Conservation (phyloP, 1,140 invertebrate species). For the Hirudo medicinalis region DNA sequence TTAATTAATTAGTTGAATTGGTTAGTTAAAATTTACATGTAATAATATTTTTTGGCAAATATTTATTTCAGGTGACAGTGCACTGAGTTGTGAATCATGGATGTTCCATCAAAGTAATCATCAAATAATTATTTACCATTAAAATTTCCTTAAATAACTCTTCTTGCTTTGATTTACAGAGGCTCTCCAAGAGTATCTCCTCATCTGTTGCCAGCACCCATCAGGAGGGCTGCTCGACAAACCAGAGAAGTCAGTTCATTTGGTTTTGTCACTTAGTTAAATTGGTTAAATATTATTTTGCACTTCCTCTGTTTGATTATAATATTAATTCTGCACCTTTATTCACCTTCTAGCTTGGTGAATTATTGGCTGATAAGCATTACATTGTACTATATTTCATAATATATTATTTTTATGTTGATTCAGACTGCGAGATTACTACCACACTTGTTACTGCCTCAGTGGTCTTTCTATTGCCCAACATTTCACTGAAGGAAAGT, state of each 20-base stretch:
- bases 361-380: too few species aligned
- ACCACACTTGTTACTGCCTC: slow-evolving; percentile 90
- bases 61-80: slow-evolving; percentile 28
- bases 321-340: neutral
- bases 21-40: too few species aligned
- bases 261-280: neutral
- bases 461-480: slow-evolving; percentile 89
- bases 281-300: too few species aligned
- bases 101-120: slow-evolving; percentile 32
- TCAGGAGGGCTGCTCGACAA: slow-evolving; percentile 88
- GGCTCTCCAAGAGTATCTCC: slow-evolving; percentile 84
- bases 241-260: slow-evolving; percentile 67
- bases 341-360: neutral
- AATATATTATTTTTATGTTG: slow-evolving; percentile 30
- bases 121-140: slow-evolving; percentile 29
- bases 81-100: slow-evolving; percentile 34
- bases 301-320: neutral
- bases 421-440: slow-evolving; percentile 65
- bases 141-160: too few species aligned
- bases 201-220: slow-evolving; percentile 78
- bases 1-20: too few species aligned
- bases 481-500: slow-evolving; percentile 51
- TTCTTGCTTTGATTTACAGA: slow-evolving; percentile 17
- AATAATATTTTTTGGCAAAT: too few species aligned
- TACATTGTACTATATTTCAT: neutral